Evolutionary conservation across 64 coral and sea anemone species (phyloP).

Genomic region (Montipora foliosa): DNA sequence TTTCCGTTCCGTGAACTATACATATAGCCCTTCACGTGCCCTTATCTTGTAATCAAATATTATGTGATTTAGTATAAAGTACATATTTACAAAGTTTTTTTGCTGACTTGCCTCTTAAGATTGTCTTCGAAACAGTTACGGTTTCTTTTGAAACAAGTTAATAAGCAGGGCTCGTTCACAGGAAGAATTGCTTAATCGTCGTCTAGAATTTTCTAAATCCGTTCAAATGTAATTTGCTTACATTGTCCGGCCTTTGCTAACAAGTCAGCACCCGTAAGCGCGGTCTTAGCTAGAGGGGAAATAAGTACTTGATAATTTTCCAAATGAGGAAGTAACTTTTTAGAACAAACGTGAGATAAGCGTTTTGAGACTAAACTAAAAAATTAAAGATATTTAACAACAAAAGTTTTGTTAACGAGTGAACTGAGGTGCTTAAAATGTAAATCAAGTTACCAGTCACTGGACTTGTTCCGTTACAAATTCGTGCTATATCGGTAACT

Average conservation of each 20-base stretch:
- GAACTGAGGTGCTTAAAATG: background rate
- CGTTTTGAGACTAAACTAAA: background rate
- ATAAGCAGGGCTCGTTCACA: background rate
- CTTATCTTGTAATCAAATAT: constrained; percentile 61
- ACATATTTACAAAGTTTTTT: constrained; percentile 57
- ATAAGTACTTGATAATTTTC: background rate
- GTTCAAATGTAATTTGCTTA: constrained; percentile 36
- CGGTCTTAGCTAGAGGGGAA: background rate
- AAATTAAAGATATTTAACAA: background rate
- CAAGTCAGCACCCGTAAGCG: constrained; percentile 23
- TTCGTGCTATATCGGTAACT: background rate
- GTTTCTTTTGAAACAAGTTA: background rate
- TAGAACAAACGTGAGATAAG: background rate
- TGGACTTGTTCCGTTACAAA: constrained; percentile 1
- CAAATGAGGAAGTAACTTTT: background rate
- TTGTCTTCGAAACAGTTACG: constrained; percentile 19
- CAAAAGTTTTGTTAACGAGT: background rate
- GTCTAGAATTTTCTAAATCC: background rate
- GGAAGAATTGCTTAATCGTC: background rate
- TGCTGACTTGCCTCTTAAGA: background rate
- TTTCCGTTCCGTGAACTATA: background rate
- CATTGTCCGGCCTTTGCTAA: background rate
- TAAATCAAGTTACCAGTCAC: background rate
- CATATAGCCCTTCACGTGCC: background rate
- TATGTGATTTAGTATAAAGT: constrained; percentile 35